Base-by-base conservation (phyloP, 2,888 invertebrate genomes). In the Panopea generosa region DNA sequence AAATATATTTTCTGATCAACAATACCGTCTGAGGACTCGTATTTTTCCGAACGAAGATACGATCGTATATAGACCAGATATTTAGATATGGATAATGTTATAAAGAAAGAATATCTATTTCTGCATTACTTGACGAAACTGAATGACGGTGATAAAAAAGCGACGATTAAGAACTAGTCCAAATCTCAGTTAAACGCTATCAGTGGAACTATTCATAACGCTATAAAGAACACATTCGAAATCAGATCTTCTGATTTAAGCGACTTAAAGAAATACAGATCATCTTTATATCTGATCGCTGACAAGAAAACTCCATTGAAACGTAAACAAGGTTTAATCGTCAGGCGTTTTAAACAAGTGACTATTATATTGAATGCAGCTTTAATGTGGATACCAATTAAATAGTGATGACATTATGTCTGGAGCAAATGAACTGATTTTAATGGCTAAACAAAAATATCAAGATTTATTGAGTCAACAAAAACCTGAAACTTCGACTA, bases 371-470 rank as follows among this genome's bases (percentile, higher is more conserved):
- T 63, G 33, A 57, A 59, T n/a, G 52, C 14, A 0, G 43, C 14
- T 1, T 43, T 62, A 22, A 59, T 57, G 40, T 57, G 57, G 52
- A 38, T 63, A 11, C 59, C 63, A 1, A 22, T 16, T 9, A 24
- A n/a, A 43, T 11, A 53, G 43, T 26, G 22, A 59, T n/a, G 11
- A 4, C 47, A 24, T 27, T 52, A 38, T 47, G 33, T 33, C 33
- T 27, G 20, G 47, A 57, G 43, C n/a, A n/a, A n/a, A n/a, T n/a
- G 71, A 71, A 29, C 45, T 71, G 2, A 33, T 65, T 3, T 14
- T 71, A 0, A 14, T 71, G 7, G 18, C 63, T 6, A 65, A 71
- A 45, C 43, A 57, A n/a, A 71, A 63, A 63, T 71, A 59, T 20
- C 20, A 71, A 14, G 14, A 29, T 6, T 24, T 71, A 2, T 0